Evolutionary conservation across 2,888 invertebrate genomes (phyloP), one percentile per base, ranked within the genome.

Genomic region (Chalcis sispes): DNA sequence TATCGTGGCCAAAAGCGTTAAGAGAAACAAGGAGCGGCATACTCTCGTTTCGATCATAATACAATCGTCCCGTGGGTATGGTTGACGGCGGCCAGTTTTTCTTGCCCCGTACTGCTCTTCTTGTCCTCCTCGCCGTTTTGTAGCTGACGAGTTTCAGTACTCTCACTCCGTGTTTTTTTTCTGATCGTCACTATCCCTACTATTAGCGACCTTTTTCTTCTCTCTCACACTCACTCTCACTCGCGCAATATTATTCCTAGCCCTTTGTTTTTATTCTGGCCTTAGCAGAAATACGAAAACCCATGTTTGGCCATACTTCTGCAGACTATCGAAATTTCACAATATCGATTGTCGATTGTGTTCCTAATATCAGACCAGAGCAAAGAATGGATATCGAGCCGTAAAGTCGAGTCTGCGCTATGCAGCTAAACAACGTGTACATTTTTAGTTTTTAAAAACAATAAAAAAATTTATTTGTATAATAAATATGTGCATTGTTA

Each of bases 1-100:
- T 81, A 93, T 91, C 87, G 92, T 90, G 90, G 93, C 92, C 88
- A 93, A 89, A 88, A 93, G 90, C 85, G 91, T 92, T 89, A 93
- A 90, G 88, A 92, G 87, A 90, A 93, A 91, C 89, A 93, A 90
- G 89, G 92, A 92, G 91, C 91, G 91, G 90, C 92, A 92, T 90
- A 92, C 89, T 86, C 90, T 89, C 89, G 90, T 90, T 84, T 89
- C 89, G 89, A 89, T 90, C 92, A 92, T 92, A 87, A 85, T 88
- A 87, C 40, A 66, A 25, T 42, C 50, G 29, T 64, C n/a, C 56
- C 25, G 29, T 56, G 32, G 25, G 2, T 50, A 40, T 36, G 40
- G 25, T 64, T n/a, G 50, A 32, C 69, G 52, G 32, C 62, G 18
- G 23, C 32, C 27, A 62, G 46, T 27, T 65, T 46, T 59, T 36